A percentile compares a stretch with the other conserved stretches of the same genome.
Conservation (phyloP, 2,888 invertebrate species). For the Cantharis rustica region DNA sequence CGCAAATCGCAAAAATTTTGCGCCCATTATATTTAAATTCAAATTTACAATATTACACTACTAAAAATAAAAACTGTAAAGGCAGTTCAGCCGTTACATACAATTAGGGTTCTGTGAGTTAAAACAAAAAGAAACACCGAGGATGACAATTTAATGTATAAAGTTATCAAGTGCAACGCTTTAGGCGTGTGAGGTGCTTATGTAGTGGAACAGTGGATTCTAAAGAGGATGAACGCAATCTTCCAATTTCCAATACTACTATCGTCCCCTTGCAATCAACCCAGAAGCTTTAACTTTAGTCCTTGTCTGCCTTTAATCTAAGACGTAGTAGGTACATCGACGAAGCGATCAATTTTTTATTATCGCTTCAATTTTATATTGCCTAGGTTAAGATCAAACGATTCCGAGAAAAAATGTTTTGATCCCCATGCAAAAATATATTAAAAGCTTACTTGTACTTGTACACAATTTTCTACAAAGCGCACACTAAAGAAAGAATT, state of each 20-base stretch:
- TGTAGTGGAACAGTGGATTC: constrained; percentile 9
- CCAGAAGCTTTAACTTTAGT: constrained; percentile 6
- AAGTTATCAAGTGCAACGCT: neutral
- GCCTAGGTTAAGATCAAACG: neutral
- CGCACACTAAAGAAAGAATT: neutral
- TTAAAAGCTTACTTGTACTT: neutral
- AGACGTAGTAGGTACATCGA: neutral
- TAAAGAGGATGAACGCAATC: constrained; percentile 19
- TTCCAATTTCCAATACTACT: constrained; percentile 16
- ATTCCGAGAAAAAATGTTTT: neutral
- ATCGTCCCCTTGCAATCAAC: constrained; percentile 7
- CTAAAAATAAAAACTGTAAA: too few species aligned
- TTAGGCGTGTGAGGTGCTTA: neutral
- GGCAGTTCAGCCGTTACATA: too few species aligned
- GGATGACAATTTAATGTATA: neutral
- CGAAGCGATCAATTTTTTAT: neutral
- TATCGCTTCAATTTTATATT: neutral
- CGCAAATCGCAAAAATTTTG: too few species aligned
- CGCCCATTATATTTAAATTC: too few species aligned
- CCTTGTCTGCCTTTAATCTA: constrained; percentile 1
- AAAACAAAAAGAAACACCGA: neutral
- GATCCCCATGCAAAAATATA: neutral
- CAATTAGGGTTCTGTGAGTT: too few species aligned
- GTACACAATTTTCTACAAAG: neutral
- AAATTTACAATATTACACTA: too few species aligned